Conservation (phyloP, 2,797 vertebrate species). For the Sebastes melanostomus region DNA sequence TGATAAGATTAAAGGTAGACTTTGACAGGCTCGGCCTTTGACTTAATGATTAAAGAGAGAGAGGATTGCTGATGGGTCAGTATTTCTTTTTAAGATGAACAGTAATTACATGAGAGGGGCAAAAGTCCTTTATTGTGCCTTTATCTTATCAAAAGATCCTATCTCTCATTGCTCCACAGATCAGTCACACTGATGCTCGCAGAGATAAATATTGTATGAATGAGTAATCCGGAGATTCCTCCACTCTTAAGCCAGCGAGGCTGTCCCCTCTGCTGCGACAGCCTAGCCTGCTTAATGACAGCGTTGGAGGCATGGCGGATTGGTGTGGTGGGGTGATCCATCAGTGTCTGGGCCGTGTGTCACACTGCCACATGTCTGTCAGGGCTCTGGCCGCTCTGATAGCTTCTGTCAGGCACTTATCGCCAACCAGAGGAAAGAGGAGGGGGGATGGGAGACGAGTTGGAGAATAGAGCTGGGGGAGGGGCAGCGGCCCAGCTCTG, state of each 20-base stretch:
- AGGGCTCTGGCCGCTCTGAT: constrained; percentile 75
- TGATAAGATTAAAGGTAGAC: constrained; percentile 88
- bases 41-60: constrained; percentile 82
- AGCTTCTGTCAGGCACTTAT: constrained; percentile 86
- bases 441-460: constrained; percentile 47
- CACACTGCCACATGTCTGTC: constrained; percentile 79
- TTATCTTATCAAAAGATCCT: constrained; percentile 58
- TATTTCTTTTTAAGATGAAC: constrained; percentile 37
- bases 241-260: constrained; percentile 29
- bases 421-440: constrained; percentile 64
- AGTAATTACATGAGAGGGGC: constrained; percentile 57
- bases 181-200: constrained; percentile 43
- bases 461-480: constrained; percentile 52
- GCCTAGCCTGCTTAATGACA: constrained; percentile 74
- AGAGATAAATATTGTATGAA: constrained; percentile 55
- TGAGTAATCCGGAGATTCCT: constrained; percentile 55
- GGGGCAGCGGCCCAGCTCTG: constrained; percentile 82
- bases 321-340: constrained; percentile 71
- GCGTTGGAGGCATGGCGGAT: constrained; percentile 57
- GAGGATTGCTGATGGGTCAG: constrained; percentile 66
- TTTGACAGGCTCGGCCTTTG: constrained; percentile 79
- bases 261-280: constrained; percentile 7
- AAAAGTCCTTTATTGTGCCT: constrained; percentile 60
- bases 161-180: constrained; percentile 56
- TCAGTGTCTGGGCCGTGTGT: constrained; percentile 76